These are phyloP conservation scores for Bombus cullumanus DNA, from an alignment of 1,140 invertebrate species.

Conservation along the genomic window DNA sequence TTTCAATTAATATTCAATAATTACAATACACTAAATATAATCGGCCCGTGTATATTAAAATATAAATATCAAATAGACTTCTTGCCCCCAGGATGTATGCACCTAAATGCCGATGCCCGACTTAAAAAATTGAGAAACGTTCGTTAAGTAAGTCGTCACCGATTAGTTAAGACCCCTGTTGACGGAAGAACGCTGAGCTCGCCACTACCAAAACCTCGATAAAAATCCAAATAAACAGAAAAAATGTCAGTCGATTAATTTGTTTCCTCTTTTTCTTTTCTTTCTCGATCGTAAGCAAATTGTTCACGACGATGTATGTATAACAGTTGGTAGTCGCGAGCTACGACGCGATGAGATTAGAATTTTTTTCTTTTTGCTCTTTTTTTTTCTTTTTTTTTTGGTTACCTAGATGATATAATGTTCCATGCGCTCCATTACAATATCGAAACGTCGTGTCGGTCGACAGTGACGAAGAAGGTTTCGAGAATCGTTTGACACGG, in stretches of 20 bases:
- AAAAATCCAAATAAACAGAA: background rate
- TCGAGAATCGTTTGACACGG: background rate
- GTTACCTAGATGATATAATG: constrained; percentile 50
- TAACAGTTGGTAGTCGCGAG: constrained; percentile 14
- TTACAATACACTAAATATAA: constrained; percentile 79
- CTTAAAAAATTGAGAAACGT: constrained; percentile 64
- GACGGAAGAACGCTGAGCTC: constrained; percentile 49
- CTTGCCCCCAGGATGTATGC: constrained; percentile 71
- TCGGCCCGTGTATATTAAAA: constrained; percentile 80
- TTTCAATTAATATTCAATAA: constrained; percentile 72
- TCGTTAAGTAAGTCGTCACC: constrained; percentile 64
- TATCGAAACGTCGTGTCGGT: background rate
- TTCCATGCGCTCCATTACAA: background rate
- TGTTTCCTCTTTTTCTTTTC: background rate
- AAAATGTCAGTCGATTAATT: background rate
- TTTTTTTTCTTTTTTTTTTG: background rate
- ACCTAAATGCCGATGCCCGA: constrained; percentile 61
- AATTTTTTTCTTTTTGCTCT: constrained; percentile 32
- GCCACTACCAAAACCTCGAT: constrained; percentile 5
- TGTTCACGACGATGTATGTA: background rate
- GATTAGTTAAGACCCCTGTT: constrained; percentile 56
- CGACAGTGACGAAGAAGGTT: background rate
- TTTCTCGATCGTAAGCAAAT: background rate
- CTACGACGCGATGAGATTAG: constrained; percentile 53
- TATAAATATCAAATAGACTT: constrained; percentile 80